Evolutionary conservation across 2,797 vertebrate genomes (phyloP).

Genomic region (Lacerta agilis): DNA sequence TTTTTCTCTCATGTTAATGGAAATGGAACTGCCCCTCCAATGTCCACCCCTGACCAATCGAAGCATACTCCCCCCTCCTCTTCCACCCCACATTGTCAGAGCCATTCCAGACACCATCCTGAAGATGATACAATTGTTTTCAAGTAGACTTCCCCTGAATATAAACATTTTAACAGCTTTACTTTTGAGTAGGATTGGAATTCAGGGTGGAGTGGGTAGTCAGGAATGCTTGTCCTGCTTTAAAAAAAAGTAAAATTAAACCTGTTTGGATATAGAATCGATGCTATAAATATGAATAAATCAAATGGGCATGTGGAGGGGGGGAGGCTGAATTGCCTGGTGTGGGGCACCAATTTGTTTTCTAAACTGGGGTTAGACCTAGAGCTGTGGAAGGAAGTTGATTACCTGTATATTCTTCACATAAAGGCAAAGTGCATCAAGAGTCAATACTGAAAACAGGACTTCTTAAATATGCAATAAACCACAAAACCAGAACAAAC

Average conservation of each 20-base stretch:
- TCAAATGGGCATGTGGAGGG: too few species aligned
- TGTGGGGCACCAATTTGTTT: neutral
- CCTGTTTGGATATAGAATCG: too few species aligned
- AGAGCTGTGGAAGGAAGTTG: neutral
- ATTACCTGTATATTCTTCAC: neutral
- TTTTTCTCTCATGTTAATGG: too few species aligned
- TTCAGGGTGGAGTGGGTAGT: neutral
- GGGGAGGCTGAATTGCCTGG: too few species aligned
- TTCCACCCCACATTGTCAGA: too few species aligned
- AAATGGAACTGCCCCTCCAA: too few species aligned
- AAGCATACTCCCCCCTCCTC: too few species aligned
- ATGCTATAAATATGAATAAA: too few species aligned
- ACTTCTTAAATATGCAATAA: constrained; percentile 60
- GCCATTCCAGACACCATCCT: too few species aligned
- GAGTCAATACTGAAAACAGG: constrained; percentile 23
- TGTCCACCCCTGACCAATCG: too few species aligned
- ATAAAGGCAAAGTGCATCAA: neutral
- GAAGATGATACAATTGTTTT: neutral
- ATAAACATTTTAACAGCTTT: neutral
- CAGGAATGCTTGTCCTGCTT: neutral
- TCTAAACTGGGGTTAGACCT: neutral
- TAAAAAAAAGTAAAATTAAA: too few species aligned
- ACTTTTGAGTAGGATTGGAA: neutral
- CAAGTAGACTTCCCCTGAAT: neutral
- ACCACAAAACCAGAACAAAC: constrained; percentile 57